Evolutionary conservation across 2,797 vertebrate genomes (phyloP).

Genomic region (Pangasius krempfi): DNA sequence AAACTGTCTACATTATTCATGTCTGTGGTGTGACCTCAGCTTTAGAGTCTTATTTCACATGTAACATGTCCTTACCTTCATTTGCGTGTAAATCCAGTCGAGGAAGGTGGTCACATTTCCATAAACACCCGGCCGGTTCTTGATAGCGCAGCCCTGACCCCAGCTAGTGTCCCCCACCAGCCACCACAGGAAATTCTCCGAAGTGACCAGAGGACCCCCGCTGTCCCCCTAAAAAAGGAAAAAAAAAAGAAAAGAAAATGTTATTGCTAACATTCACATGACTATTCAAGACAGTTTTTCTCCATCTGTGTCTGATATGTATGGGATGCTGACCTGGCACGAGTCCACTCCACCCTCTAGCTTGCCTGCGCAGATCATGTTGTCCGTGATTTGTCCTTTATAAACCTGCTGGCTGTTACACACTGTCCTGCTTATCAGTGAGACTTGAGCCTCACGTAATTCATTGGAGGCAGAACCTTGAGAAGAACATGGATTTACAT

Average conservation of each 20-base stretch:
- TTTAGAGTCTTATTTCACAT: background rate
- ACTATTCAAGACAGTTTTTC: background rate
- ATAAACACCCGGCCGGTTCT: conserved; percentile 85
- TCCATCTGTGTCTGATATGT: background rate
- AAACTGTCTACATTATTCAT: background rate
- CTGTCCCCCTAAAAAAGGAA: conserved; percentile 85
- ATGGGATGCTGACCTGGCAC: conserved; percentile 82
- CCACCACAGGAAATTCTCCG: conserved; percentile 81
- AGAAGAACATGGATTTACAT: conserved; percentile 17
- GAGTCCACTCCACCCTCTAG: conserved; percentile 81
- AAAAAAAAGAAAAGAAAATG: no score
- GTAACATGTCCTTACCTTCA: conserved; percentile 62
- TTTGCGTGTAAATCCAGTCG: conserved; percentile 84
- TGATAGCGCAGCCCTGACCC: conserved; percentile 84
- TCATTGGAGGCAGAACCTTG: conserved; percentile 60
- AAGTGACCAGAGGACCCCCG: conserved; percentile 87
- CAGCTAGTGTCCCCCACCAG: conserved; percentile 91
- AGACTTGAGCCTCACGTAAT: conserved; percentile 73
- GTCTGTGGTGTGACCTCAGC: background rate
- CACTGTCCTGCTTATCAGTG: conserved; percentile 71
- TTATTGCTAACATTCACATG: background rate
- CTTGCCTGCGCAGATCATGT: conserved; percentile 89
- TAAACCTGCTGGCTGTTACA: conserved; percentile 79
- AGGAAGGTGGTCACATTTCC: conserved; percentile 82
- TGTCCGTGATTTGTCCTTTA: conserved; percentile 70